Conservation (phyloP, 2,113 vertebrate species). For the Pterocles burchelli region DNA sequence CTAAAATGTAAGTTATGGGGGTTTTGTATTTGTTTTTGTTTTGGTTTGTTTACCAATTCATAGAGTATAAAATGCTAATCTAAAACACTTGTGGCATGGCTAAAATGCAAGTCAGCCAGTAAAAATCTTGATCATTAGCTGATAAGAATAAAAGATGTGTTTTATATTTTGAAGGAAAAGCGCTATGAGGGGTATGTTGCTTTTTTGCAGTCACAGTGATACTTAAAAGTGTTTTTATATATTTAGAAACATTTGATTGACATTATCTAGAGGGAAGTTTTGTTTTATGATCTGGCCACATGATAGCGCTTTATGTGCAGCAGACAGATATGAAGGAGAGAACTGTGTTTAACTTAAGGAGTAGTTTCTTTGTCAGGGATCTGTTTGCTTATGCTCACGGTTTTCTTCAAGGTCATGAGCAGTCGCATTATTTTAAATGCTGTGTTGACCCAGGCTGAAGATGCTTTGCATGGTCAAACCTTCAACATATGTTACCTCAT, state of each 20-base stretch:
- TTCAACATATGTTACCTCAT: background rate
- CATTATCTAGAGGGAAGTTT: background rate
- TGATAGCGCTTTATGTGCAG: background rate
- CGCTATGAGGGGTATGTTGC: background rate
- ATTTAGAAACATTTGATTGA: background rate
- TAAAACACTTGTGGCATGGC: background rate
- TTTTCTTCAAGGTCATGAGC: background rate
- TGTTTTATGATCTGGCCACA: background rate
- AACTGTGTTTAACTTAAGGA: background rate
- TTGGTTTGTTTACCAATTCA: background rate
- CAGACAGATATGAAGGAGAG: fast-evolving
- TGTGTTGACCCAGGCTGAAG: background rate
- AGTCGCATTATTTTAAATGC: background rate
- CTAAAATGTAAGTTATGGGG: background rate
- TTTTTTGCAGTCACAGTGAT: background rate
- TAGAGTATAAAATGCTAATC: background rate
- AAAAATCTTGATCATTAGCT: background rate
- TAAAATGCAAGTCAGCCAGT: background rate
- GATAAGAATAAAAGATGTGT: background rate
- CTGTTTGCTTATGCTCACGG: background rate
- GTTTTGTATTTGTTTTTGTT: background rate
- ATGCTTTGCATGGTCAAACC: background rate
- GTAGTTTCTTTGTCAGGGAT: background rate
- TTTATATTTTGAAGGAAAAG: background rate
- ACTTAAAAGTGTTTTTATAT: background rate